These are phyloP conservation scores for Stichopus horrens DNA, from an alignment of 53 echinoderm and acorn worm species.

Conservation along the genomic window DNA sequence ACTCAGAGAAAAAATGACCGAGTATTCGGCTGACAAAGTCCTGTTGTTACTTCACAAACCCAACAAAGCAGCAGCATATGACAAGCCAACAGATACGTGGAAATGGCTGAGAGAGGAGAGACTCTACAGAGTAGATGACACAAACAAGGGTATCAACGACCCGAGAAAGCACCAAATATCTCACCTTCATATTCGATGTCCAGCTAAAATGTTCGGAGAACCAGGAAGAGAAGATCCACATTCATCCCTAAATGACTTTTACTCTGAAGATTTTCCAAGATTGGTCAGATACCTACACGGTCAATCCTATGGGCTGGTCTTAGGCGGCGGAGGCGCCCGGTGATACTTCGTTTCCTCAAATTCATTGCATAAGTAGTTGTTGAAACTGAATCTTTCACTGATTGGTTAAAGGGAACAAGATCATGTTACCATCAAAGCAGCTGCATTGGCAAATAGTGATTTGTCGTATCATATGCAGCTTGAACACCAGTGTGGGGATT, in stretches of 20 bases:
- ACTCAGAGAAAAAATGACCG: background rate
- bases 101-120: background rate
- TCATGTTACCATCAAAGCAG: too few species aligned
- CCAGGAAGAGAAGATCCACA: background rate
- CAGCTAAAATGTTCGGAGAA: background rate
- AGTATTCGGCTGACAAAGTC: background rate
- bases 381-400: too few species aligned
- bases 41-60: slow-evolving; percentile 11
- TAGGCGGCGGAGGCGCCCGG: slow-evolving; percentile 28
- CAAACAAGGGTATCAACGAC: too few species aligned
- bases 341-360: background rate
- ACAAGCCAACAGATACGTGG: background rate
- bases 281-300: background rate
- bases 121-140: background rate
- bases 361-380: too few species aligned
- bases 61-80: background rate
- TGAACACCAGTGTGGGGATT: too few species aligned
- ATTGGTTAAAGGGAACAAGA: too few species aligned
- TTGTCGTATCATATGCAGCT: too few species aligned
- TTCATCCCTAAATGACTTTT: too few species aligned
- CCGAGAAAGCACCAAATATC: background rate
- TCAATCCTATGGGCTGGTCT: slow-evolving; percentile 9
- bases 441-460: too few species aligned
- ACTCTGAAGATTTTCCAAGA: background rate
- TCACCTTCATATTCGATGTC: slow-evolving; percentile 23